Conservation (phyloP, 2,797 vertebrate species). For the Silurus lanzhouensis region DNA sequence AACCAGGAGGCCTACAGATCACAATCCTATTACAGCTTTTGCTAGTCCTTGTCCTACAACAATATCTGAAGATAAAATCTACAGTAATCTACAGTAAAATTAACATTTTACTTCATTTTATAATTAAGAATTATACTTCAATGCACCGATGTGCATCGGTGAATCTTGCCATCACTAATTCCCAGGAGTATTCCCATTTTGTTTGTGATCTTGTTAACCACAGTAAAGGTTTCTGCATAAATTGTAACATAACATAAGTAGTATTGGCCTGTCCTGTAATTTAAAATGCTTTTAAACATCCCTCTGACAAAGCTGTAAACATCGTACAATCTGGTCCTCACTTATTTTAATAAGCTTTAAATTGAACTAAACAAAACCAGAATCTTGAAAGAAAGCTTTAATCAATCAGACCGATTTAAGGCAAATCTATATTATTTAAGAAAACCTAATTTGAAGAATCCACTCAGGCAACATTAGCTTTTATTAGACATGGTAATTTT, state of each 20-base stretch:
- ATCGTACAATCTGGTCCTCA: not conserved
- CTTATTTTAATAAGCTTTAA: not conserved
- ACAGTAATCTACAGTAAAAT: no score
- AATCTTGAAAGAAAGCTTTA: not conserved
- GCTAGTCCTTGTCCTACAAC: conserved; percentile 3
- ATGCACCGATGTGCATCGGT: no score
- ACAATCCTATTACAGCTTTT: not conserved
- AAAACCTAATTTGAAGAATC: not conserved
- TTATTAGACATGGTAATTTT: not conserved
- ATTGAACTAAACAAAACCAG: not conserved
- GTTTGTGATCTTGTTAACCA: no score
- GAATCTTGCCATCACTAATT: no score
- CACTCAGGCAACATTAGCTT: not conserved
- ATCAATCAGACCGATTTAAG: not conserved
- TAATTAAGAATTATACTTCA: no score
- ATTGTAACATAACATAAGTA: no score
- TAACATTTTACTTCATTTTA: no score
- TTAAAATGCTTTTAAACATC: no score
- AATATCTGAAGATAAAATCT: not conserved
- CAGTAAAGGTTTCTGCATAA: no score
- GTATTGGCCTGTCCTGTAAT: no score
- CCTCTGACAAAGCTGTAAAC: not conserved
- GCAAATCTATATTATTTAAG: not conserved
- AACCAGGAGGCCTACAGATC: conserved; percentile 4
- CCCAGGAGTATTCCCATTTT: no score